Percentiles rank a stretch among this genome's conserved stretches.
These are phyloP conservation scores for Pipra filicauda DNA, from an alignment of 2,113 vertebrate species.

Conservation along the genomic window DNA sequence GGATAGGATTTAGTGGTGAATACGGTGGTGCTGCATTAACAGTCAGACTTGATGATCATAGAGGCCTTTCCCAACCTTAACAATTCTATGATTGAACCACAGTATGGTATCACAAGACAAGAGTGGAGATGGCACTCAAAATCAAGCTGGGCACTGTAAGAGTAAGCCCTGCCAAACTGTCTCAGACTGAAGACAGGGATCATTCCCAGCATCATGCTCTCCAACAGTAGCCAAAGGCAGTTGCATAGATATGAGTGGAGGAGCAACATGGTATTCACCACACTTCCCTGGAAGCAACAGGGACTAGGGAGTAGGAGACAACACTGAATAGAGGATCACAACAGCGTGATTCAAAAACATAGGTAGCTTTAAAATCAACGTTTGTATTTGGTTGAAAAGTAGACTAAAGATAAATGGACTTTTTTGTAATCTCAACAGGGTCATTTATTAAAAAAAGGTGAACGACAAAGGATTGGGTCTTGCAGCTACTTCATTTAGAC, in stretches of 20 bases:
- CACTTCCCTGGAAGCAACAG: neutral
- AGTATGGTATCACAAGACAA: neutral
- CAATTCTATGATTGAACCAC: neutral
- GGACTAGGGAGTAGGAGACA: neutral
- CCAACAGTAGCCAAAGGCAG: neutral
- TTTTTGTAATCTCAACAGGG: neutral
- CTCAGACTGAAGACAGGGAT: neutral
- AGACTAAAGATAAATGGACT: neutral
- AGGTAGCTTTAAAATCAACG: neutral
- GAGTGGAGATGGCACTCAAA: neutral
- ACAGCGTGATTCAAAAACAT: neutral
- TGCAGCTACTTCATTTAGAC: neutral
- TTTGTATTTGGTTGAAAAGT: neutral
- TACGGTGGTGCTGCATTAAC: neutral
- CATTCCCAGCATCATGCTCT: neutral
- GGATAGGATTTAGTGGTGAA: neutral
- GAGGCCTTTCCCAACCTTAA: neutral
- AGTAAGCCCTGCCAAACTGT: neutral
- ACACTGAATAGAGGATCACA: neutral
- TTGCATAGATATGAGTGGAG: rapidly evolving
- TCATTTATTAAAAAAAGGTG: neutral
- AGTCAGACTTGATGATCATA: neutral
- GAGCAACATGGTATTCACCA: rapidly evolving
- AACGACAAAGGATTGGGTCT: neutral
- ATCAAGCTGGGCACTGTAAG: neutral